Conservation (phyloP, 2,113 vertebrate genomes). For the Urocolius indicus region DNA sequence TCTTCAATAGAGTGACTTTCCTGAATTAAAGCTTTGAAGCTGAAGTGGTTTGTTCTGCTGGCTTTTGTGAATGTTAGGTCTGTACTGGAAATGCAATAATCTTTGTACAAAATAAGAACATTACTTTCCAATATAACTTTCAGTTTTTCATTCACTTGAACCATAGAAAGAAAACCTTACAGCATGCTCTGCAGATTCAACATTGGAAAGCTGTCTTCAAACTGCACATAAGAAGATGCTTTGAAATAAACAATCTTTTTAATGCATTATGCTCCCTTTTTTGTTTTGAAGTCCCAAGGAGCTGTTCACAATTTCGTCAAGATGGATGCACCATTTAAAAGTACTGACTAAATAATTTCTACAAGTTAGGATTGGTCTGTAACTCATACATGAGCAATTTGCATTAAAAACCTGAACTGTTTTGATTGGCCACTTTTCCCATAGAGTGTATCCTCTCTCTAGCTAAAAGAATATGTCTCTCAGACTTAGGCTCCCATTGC, state of each 20-base stretch:
- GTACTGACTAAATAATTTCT: background rate
- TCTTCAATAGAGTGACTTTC: background rate
- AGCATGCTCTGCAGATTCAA: background rate
- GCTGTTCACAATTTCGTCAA: background rate
- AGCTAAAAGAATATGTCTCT: background rate
- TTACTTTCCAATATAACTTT: background rate
- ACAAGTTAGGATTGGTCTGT: background rate
- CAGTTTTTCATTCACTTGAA: background rate
- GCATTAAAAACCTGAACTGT: background rate
- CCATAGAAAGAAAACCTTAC: background rate
- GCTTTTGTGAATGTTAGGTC: constrained; percentile 27
- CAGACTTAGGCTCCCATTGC: background rate
- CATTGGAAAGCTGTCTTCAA: background rate
- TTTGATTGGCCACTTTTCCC: background rate
- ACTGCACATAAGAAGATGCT: background rate
- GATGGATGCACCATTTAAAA: background rate
- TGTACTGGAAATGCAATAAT: background rate
- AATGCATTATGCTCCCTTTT: background rate
- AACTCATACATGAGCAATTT: background rate
- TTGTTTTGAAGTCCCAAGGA: background rate
- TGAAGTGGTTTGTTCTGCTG: background rate
- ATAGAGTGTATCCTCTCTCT: background rate
- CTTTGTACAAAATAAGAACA: background rate
- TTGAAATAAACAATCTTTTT: background rate
- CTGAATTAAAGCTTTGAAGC: constrained; percentile 45